Conservation (phyloP, 1,140 invertebrate species). For the Theocolax elegans region DNA sequence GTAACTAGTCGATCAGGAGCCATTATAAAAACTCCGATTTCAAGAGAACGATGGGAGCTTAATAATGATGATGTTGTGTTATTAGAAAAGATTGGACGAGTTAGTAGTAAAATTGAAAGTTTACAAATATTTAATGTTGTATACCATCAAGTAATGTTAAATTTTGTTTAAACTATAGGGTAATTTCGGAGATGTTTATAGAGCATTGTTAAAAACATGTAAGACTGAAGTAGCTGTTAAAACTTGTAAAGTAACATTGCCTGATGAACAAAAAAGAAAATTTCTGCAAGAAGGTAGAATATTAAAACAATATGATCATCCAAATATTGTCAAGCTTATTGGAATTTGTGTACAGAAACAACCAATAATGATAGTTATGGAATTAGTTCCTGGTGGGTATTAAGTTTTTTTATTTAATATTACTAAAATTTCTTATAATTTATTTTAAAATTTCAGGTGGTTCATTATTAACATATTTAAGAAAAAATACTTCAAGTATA, state of each 20-base stretch:
- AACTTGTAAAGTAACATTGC: slow-evolving; percentile 91
- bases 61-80: slow-evolving; percentile 96
- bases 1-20: slow-evolving; percentile 94
- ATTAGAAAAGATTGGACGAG: slow-evolving; percentile 93
- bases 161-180: slow-evolving; percentile 72
- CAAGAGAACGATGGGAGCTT: slow-evolving; percentile 94
- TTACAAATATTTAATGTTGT: not conserved
- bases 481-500: slow-evolving; percentile 79
- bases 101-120: slow-evolving; percentile 64
- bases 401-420: slow-evolving; percentile 16
- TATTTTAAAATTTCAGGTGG: slow-evolving; percentile 74
- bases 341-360: slow-evolving; percentile 98
- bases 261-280: slow-evolving; percentile 95
- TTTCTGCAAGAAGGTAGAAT: slow-evolving; percentile 96
- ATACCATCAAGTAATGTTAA: not conserved
- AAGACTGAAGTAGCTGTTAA: slow-evolving; percentile 94
- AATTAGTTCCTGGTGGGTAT: slow-evolving; percentile 86
- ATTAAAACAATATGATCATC: slow-evolving; percentile 96
- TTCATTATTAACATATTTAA: slow-evolving; percentile 87
- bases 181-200: slow-evolving; percentile 97
- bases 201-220: slow-evolving; percentile 81
- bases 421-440: not conserved
- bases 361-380: slow-evolving; percentile 99
- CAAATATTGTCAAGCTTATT: slow-evolving; percentile 95
- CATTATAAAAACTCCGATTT: slow-evolving; percentile 86